Conservation (phyloP, 2,797 vertebrate species). For the Melanogrammus aeglefinus region DNA sequence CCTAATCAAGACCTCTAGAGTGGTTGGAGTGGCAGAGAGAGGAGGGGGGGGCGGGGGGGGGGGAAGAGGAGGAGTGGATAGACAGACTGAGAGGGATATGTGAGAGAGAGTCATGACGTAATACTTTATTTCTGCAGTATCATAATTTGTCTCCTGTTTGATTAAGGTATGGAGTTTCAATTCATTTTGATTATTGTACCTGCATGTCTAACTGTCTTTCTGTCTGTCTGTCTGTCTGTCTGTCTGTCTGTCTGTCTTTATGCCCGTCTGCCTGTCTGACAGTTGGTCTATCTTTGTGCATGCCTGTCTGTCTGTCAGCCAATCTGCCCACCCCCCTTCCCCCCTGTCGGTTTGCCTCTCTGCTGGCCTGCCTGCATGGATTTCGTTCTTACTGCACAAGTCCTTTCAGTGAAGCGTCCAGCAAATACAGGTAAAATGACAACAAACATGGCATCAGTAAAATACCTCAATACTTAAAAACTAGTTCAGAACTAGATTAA, state of each 20-base stretch:
- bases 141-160: neutral
- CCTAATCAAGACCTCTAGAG: constrained; percentile 33
- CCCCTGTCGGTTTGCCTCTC: neutral
- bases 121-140: neutral
- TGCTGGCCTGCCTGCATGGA: neutral
- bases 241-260: neutral
- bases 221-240: neutral
- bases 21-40: constrained; percentile 35
- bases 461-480: neutral
- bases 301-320: too few species aligned
- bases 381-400: neutral
- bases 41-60: neutral
- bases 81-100: neutral
- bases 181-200: neutral
- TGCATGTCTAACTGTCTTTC: neutral
- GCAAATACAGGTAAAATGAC: neutral
- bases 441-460: neutral
- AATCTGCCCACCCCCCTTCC: too few species aligned
- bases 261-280: neutral
- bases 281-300: neutral
- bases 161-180: neutral
- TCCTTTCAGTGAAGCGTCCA: neutral
- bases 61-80: too few species aligned
- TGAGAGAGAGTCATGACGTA: neutral
- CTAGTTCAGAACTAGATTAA: neutral